Conservation (phyloP, 23 tunicate genomes). For the Corella eumyota region DNA sequence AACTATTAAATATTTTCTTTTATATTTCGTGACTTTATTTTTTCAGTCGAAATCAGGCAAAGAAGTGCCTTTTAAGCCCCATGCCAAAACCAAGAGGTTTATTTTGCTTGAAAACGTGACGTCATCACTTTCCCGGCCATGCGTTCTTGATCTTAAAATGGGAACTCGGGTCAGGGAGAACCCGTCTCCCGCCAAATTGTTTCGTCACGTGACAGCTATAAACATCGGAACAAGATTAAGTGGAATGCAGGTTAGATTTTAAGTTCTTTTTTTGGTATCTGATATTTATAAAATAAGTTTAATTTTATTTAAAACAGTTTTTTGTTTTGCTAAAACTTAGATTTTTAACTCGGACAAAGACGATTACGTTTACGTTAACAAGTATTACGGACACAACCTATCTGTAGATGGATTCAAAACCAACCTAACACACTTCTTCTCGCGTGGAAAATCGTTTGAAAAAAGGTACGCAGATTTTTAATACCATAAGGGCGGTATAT, state of each 20-base stretch:
- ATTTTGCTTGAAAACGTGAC: slow-evolving; percentile 71
- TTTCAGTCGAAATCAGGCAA: too few species aligned
- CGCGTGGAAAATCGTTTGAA: too few species aligned
- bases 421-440: slow-evolving; percentile 57
- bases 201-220: slow-evolving; percentile 69
- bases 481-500: too few species aligned
- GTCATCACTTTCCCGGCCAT: slow-evolving; percentile 48
- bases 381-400: slow-evolving; percentile 68
- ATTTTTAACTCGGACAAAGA: slow-evolving; percentile 33
- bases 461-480: too few species aligned
- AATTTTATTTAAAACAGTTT: too few species aligned
- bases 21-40: too few species aligned
- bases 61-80: too few species aligned
- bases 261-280: not conserved
- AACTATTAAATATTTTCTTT: too few species aligned
- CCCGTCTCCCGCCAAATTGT: slow-evolving; percentile 60
- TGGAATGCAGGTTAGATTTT: slow-evolving; percentile 78
- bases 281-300: too few species aligned
- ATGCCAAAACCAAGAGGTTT: slow-evolving; percentile 51
- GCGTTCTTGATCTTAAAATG: slow-evolving; percentile 79
- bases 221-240: slow-evolving; percentile 72
- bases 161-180: slow-evolving; percentile 71
- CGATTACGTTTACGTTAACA: slow-evolving; percentile 41
- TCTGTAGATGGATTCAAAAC: slow-evolving; percentile 50
- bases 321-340: slow-evolving; percentile 10